Conservation (phyloP, 2,797 vertebrate genomes). For the Pangasius djambal region DNA sequence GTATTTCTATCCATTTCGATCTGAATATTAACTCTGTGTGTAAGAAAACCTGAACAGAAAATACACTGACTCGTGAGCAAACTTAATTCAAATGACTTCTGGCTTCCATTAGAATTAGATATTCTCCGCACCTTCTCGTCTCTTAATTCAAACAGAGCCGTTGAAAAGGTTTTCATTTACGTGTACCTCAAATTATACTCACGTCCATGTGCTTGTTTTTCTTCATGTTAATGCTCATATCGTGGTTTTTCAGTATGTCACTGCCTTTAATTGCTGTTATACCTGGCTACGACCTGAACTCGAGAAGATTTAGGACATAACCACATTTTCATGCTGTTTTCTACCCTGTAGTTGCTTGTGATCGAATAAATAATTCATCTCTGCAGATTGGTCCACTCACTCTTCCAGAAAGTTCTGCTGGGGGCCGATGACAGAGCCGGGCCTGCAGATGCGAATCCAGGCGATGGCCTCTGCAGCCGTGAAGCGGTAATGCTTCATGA, state of each 20-base stretch:
- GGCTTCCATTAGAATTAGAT: too few species aligned
- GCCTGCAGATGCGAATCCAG: conserved; percentile 86
- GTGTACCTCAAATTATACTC: background rate
- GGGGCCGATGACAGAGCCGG: conserved; percentile 86
- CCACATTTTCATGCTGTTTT: background rate
- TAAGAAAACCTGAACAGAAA: too few species aligned
- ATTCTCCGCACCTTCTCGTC: too few species aligned
- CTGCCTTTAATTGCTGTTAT: background rate
- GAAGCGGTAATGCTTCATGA: conserved; percentile 88
- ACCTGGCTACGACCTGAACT: too few species aligned
- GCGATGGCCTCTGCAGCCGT: conserved; percentile 84
- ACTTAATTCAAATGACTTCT: too few species aligned
- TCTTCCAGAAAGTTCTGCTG: conserved; percentile 88
- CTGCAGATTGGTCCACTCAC: conserved; percentile 67
- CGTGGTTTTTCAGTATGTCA: background rate
- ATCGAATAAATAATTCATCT: background rate
- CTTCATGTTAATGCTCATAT: too few species aligned
- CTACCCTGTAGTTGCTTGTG: background rate
- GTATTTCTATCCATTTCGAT: background rate
- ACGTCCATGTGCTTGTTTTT: background rate
- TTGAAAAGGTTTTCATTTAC: too few species aligned
- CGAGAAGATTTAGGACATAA: background rate
- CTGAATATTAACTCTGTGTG: background rate
- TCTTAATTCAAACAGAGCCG: too few species aligned
- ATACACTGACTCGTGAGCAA: too few species aligned